A percentile compares a stretch with the other conserved stretches of the same genome.
Conservation (phyloP, 1,140 invertebrate genomes). For the Hyles vespertilio region DNA sequence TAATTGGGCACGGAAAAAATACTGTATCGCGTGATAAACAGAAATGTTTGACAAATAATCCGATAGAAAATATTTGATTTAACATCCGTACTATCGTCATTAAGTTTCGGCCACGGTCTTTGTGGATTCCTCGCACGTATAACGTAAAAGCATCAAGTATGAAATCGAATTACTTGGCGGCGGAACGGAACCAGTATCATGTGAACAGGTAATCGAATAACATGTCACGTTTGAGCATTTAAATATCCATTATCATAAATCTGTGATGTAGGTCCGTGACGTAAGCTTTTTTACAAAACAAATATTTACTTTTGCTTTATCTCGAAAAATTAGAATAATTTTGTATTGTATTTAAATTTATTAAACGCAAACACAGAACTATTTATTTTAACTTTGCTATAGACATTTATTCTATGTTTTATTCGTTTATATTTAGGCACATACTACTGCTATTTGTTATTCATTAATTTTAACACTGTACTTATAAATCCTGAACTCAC, state of each 20-base stretch:
- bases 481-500: no score
- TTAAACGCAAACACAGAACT: no score
- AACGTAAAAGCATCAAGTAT: slow-evolving; percentile 32
- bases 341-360: no score
- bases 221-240: slow-evolving; percentile 33
- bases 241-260: slow-evolving; percentile 29
- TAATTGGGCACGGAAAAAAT: slow-evolving; percentile 28
- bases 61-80: slow-evolving; percentile 40
- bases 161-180: slow-evolving; percentile 52
- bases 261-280: slow-evolving; percentile 1
- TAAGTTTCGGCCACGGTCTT: slow-evolving; percentile 53
- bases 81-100: slow-evolving; percentile 42
- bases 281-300: no score
- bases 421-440: no score
- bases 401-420: no score
- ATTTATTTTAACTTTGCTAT: no score
- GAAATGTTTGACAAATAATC: slow-evolving; percentile 1
- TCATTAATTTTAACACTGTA: no score
- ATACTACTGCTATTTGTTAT: no score
- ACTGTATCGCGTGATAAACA: slow-evolving; percentile 10
- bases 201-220: slow-evolving; percentile 31
- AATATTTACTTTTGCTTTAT: no score
- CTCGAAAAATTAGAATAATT: no score
- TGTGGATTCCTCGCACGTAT: slow-evolving; percentile 47
- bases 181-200: slow-evolving; percentile 44